Percentiles rank a stretch among this genome's conserved stretches.
These are phyloP conservation scores for Borostomias antarcticus DNA, from an alignment of 2,797 vertebrate species.

Conservation along the genomic window DNA sequence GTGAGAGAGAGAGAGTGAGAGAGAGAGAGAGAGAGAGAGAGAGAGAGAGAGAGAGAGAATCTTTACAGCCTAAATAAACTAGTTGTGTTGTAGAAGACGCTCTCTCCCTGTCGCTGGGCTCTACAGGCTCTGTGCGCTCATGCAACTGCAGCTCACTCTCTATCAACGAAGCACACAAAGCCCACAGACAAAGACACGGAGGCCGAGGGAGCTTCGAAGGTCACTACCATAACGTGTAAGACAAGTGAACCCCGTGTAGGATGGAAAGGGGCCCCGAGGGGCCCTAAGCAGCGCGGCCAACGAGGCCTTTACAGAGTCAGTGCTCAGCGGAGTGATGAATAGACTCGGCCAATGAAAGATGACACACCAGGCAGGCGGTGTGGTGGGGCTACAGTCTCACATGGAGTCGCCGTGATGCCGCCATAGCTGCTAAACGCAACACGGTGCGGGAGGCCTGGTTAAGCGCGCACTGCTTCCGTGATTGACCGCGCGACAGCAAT, in stretches of 20 bases:
- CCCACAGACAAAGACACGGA: slow-evolving; percentile 6
- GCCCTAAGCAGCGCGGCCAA: slow-evolving; percentile 18
- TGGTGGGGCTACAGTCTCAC: not conserved
- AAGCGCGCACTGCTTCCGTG: too few species aligned
- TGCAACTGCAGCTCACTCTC: not conserved
- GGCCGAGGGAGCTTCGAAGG: slow-evolving; percentile 20
- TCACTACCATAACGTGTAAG: slow-evolving; percentile 3
- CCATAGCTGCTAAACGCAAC: not conserved
- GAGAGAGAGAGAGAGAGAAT: too few species aligned
- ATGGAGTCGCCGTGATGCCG: not conserved
- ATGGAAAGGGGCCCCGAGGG: not conserved
- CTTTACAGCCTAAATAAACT: too few species aligned
- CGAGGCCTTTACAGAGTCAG: slow-evolving; percentile 4
- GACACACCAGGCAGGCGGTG: not conserved
- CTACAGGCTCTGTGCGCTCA: not conserved
- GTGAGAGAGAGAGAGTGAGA: too few species aligned
- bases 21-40: too few species aligned
- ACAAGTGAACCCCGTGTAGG: slow-evolving; percentile 9
- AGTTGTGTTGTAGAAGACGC: too few species aligned
- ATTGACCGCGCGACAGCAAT: not conserved
- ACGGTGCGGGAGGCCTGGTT: not conserved
- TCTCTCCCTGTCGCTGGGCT: too few species aligned
- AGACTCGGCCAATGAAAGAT: slow-evolving; percentile 14
- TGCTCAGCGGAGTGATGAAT: slow-evolving; percentile 14
- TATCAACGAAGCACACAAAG: slow-evolving; percentile 13